Base-by-base conservation (phyloP, 1,140 invertebrate species). In the Leptinotarsa defecta region DNA sequence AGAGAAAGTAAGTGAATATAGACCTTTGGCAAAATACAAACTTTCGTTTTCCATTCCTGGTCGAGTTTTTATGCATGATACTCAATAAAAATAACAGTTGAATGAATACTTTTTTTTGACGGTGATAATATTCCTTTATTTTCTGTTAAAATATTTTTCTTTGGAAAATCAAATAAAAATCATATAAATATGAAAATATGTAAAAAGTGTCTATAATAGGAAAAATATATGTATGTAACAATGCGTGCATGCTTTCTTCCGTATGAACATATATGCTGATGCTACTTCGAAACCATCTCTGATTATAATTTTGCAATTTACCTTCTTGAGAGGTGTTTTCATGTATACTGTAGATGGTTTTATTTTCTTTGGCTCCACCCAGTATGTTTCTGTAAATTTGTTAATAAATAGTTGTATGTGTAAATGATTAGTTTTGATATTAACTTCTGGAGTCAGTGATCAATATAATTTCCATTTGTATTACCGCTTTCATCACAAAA, bases 151-250 rank as follows among this genome's bases (percentile, higher is more conserved):
- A 48, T 19, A 20, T 8, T 24, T 68, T 68, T 49, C 61, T 62
- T 52, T 68, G 17, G 52, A 74, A 74, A 68, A 74, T 52, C 17
- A 68, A 74, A 61, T 69, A 74, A 74, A 68, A 68, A 57, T 15
- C 20, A 69, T 74, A 57, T 17, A 57, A 57, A 57, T 19, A 57
- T 57, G 68, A 68, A 74, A 68, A 74, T 74, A 74, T 74, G 73
- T 74, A 74, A 74, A 74, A 74, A 74, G 63, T 74, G 64, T 72
- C 61, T 74, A 68, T 74, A 73, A 73, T 73, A 73, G 71, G 8
- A 74, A 61, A 68, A 57, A 74, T 61, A 48, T 43, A n/a, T 67
- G 57, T 68, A 68, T 68, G 73, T 74, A 69, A 74, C 24, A 68
- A 68, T 74, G 67, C n/a, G 67, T 68, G 73, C 52, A 68, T 74